A percentile compares a stretch with the other conserved stretches of the same genome.
Evolutionary conservation across 2,888 invertebrate genomes (phyloP).

Genomic region (Lasioglossum oenotherae): DNA sequence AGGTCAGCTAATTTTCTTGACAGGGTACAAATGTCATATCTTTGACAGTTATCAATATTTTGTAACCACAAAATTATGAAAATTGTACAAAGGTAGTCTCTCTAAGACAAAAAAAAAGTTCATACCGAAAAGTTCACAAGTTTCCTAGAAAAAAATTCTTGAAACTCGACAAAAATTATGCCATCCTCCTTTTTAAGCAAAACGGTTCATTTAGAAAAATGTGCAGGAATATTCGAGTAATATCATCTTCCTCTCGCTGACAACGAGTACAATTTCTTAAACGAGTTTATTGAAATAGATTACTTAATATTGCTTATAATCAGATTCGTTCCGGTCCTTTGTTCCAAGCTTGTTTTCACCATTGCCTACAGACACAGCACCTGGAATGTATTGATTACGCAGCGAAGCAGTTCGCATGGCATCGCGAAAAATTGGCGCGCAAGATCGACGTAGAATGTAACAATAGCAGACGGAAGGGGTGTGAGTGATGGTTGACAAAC

Average conservation of each 20-base stretch:
- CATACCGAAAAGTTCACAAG: too few species aligned
- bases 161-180: too few species aligned
- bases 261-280: neutral
- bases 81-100: neutral
- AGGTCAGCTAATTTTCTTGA: neutral
- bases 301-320: slow-evolving; percentile 33
- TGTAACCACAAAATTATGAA: neutral
- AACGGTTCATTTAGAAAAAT: neutral
- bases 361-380: neutral
- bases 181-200: neutral
- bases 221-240: neutral
- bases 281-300: slow-evolving; percentile 4
- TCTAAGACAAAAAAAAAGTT: neutral
- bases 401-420: slow-evolving; percentile 39
- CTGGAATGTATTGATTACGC: slow-evolving; percentile 42
- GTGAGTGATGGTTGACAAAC: slow-evolving; percentile 62
- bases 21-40: neutral
- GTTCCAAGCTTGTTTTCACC: neutral
- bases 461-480: slow-evolving; percentile 50
- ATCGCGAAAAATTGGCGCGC: neutral
- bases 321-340: neutral
- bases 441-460: slow-evolving; percentile 37
- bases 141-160: too few species aligned
- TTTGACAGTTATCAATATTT: neutral
- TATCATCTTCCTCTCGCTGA: neutral